Evolutionary conservation across 2,888 invertebrate species (phyloP).

Genomic region (Dastarcus helophoroides): DNA sequence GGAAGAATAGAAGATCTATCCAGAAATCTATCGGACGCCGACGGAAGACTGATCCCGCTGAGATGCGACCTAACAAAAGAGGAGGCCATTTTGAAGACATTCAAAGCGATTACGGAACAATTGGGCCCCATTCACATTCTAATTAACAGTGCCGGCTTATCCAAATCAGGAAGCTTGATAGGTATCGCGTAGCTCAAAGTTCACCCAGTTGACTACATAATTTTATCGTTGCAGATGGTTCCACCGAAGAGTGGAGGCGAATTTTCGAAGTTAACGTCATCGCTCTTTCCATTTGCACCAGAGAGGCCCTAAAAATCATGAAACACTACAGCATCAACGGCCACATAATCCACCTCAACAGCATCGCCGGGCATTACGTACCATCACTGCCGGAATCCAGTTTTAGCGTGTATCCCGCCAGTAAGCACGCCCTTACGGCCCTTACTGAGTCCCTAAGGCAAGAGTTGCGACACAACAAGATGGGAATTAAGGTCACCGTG

Average conservation of each 20-base stretch:
- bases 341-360: constrained; percentile 15
- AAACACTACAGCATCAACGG: constrained; percentile 13
- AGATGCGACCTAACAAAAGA: constrained; percentile 21
- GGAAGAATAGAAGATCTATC: constrained; percentile 20
- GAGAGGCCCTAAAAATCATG: constrained; percentile 14
- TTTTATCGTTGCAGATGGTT: constrained; percentile 16
- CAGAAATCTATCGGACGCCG: constrained; percentile 13
- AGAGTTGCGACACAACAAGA: constrained; percentile 13
- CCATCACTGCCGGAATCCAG: constrained; percentile 10
- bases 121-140: constrained; percentile 21
- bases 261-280: constrained; percentile 14
- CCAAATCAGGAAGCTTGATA: constrained; percentile 14
- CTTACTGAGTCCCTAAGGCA: constrained; percentile 16
- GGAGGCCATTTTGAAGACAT: constrained; percentile 19
- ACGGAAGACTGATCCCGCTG: constrained; percentile 18
- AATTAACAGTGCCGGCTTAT: constrained; percentile 23
- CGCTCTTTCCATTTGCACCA: constrained; percentile 12
- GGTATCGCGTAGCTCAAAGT: too few species aligned
- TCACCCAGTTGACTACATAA: too few species aligned
- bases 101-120: constrained; percentile 20
- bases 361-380: constrained; percentile 12
- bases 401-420: constrained; percentile 15
- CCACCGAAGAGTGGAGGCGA: constrained; percentile 16
- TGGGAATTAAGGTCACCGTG: constrained; percentile 20
- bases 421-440: constrained; percentile 18